Conservation (phyloP, 2,888 invertebrate species). For the Girardia tigrina region DNA sequence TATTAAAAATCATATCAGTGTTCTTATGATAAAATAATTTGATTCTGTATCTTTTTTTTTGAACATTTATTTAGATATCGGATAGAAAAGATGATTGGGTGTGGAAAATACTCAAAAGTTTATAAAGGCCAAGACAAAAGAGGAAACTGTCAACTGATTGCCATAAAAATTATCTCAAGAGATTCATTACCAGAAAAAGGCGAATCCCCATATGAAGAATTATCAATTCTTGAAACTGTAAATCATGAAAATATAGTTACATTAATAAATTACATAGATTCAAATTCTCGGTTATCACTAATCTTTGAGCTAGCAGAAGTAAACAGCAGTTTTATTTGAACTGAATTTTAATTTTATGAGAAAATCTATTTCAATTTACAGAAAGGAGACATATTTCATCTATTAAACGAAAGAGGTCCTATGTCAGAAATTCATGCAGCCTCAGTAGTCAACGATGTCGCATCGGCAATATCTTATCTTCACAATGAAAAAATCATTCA, state of each 20-base stretch:
- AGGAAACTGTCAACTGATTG: neutral
- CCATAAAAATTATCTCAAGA: neutral
- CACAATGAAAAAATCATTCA: neutral
- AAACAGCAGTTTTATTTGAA: neutral
- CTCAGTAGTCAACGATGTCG: neutral
- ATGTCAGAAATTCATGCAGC: neutral
- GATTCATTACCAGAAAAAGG: neutral
- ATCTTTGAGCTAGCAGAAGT: slow-evolving; percentile 13
- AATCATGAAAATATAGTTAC: slow-evolving; percentile 5
- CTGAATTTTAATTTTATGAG: neutral
- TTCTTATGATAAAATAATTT: too few relatives aligned
- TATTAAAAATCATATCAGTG: too few relatives aligned
- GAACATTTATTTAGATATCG: neutral
- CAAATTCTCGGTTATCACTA: neutral
- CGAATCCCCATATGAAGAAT: neutral
- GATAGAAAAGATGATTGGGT: neutral
- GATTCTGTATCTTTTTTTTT: too few relatives aligned
- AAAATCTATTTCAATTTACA: neutral
- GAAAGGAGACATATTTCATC: neutral
- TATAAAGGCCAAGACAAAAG: neutral
- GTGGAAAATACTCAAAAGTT: neutral
- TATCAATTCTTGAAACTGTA: neutral
- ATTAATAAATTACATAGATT: neutral
- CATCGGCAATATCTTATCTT: neutral
- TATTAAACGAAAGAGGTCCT: neutral